A percentile compares a stretch with the other conserved stretches of the same genome.
phyloP scores from a whole-genome alignment of 2,888 invertebrate genomes.

The Andricus curvator region DNA sequence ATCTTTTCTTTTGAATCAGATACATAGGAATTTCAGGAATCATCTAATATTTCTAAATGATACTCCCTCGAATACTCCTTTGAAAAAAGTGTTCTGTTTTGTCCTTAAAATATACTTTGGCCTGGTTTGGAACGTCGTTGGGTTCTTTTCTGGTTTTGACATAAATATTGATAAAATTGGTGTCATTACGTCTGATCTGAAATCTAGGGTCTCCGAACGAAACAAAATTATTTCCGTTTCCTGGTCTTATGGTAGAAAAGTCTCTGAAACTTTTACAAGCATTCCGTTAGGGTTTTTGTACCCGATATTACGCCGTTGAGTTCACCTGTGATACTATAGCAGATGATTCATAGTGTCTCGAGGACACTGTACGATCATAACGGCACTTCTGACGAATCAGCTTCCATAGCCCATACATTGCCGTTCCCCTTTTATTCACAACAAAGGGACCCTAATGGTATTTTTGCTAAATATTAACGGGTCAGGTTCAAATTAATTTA shows the following conservation, averaged over 20 bases:
- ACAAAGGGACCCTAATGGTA: background rate
- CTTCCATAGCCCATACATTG: background rate
- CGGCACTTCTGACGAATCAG: constrained; percentile 26
- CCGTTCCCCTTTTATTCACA: constrained; percentile 5
- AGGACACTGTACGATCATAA: constrained; percentile 13
- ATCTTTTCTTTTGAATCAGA: too few relatives aligned
- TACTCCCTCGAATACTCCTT: too few relatives aligned
- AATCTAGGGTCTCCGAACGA: background rate
- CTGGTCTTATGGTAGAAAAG: background rate
- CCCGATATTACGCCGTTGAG: background rate
- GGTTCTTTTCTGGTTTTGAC: background rate
- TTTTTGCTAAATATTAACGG: background rate
- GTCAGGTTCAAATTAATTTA: background rate
- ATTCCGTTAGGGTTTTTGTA: background rate
- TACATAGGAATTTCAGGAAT: too few relatives aligned
- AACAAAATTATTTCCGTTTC: constrained; percentile 22
- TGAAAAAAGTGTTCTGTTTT: background rate
- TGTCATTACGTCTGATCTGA: constrained; percentile 1
- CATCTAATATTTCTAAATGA: too few relatives aligned
- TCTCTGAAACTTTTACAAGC: background rate
- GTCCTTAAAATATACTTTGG: background rate
- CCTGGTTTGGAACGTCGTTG: background rate
- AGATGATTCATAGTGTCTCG: constrained; percentile 18
- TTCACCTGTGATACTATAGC: background rate
- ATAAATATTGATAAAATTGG: background rate